Evolutionary conservation across 2,113 vertebrate genomes (phyloP).

Genomic region (Callopanchax toddi): DNA sequence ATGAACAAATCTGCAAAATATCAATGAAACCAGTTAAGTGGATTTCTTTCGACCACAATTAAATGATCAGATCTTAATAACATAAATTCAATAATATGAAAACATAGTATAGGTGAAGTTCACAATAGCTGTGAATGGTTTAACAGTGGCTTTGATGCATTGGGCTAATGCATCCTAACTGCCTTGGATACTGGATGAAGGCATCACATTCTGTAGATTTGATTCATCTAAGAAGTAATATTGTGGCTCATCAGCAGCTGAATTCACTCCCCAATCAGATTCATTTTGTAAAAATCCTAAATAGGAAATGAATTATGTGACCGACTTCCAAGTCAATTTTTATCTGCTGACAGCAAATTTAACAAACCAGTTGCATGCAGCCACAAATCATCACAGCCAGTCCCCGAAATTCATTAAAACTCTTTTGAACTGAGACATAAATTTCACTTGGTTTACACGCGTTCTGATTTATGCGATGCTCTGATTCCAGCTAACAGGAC

Average conservation of each 20-base stretch:
- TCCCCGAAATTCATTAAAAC: neutral
- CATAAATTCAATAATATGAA: too few relatives aligned
- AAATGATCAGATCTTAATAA: too few relatives aligned
- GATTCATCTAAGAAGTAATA: neutral
- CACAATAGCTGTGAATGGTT: too few relatives aligned
- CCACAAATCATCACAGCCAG: neutral
- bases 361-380: neutral
- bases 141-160: too few relatives aligned
- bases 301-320: neutral
- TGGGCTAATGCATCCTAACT: too few relatives aligned
- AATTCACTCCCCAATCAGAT: neutral
- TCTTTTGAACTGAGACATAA: neutral
- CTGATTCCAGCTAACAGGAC: neutral
- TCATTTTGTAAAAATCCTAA: neutral
- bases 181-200: too few relatives aligned
- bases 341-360: neutral
- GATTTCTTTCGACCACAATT: too few relatives aligned
- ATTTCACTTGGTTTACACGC: neutral
- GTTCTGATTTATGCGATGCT: conserved; percentile 14
- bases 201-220: too few relatives aligned
- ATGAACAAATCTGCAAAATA: too few relatives aligned
- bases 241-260: neutral
- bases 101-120: too few relatives aligned
- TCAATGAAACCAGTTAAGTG: too few relatives aligned
- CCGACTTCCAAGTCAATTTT: neutral